A percentile compares a stretch with the other conserved stretches of the same genome.
Conservation (phyloP, 2,797 vertebrate genomes). For the Falco columbarius region DNA sequence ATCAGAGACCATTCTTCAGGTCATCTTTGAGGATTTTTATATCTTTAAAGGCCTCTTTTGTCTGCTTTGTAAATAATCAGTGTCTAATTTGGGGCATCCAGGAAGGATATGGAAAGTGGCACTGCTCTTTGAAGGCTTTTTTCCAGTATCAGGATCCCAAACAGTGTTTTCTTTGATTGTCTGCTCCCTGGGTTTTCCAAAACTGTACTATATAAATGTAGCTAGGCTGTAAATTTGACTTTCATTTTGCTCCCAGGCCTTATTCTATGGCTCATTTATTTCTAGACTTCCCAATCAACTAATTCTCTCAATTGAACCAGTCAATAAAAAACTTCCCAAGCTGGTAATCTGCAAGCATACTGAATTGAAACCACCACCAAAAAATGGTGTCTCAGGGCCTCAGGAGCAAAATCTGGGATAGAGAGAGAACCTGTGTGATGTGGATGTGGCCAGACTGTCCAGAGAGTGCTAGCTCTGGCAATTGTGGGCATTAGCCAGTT, state of each 20-base stretch:
- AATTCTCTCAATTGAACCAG: neutral
- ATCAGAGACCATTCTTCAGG: neutral
- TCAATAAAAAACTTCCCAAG: neutral
- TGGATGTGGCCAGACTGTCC: neutral
- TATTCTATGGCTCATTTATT: neutral
- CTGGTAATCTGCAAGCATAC: neutral
- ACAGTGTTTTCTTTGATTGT: neutral
- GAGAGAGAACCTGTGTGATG: neutral
- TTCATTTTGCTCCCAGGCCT: neutral
- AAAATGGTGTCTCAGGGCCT: fast-evolving
- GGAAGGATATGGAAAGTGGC: neutral
- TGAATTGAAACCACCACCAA: neutral
- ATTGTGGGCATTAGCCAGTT: neutral
- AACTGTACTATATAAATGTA: neutral
- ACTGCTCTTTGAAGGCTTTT: neutral
- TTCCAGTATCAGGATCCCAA: neutral
- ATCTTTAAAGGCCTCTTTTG: neutral
- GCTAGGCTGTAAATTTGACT: neutral
- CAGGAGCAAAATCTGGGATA: neutral
- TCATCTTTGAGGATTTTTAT: neutral
- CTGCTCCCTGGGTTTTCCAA: neutral
- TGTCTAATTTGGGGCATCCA: neutral
- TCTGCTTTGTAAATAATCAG: neutral
- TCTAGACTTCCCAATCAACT: neutral
- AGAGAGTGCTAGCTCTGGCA: neutral